Evolutionary conservation across 1,140 invertebrate species (phyloP), one percentile per base, ranked within the genome.

Genomic region (Drosophila trapezifrons): DNA sequence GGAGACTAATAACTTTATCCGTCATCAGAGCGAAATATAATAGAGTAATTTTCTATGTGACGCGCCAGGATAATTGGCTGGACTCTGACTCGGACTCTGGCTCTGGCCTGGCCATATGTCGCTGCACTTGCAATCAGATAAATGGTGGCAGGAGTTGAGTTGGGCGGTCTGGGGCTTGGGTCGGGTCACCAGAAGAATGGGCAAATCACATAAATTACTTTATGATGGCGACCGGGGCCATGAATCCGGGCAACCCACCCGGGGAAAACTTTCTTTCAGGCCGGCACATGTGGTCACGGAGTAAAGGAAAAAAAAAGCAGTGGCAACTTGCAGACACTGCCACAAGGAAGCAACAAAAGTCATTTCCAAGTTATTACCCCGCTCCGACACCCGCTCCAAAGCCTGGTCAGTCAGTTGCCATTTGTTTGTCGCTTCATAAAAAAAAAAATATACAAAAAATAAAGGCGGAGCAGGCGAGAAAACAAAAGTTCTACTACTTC

Each of bases 171-270:
- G 18, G 35, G 18, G 38, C 18, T 8, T 29, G 27, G 51, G 22
- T 5, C 20, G 17, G 55, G 51, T 47, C 49, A 57, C 32, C 64
- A 69, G 42, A 71, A 71, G 67, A 71, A 79, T 56, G 65, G 45
- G 57, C 62, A 89, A 87, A 87, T 83, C 83, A 89, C 83, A 87
- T 87, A 87, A 89, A 87, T 87, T 89, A 87, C 84, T 87, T 87
- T 87, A 89, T 89, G 83, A 87, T 87, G 83, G 80, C 52, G 66
- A 71, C 80, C 25, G 46, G 46, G 40, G 54, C 73, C 67, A 87
- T 83, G 83, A 87, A 83, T 89, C 84, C 77, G 76, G 51, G 29
- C 29, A n/a, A 4, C 2, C 49, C 49, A 32, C 47, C 51, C 51
- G 20, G 65, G 64, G 25, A 67, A 78, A 75, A 75, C 42, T 64